Conservation (phyloP, 1,140 invertebrate genomes). For the Bombus superbus region DNA sequence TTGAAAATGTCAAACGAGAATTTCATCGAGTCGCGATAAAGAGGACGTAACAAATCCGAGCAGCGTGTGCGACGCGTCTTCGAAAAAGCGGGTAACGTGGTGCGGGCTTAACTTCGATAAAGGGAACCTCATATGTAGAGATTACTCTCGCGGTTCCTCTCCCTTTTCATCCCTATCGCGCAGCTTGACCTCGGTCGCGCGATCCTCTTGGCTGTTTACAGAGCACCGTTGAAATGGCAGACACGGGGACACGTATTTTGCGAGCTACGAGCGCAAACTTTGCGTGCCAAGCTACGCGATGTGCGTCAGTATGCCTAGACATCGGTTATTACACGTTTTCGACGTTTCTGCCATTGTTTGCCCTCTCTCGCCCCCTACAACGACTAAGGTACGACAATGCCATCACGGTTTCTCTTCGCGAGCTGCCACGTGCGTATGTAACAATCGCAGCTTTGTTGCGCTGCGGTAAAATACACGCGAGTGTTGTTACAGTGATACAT, state of each 20-base stretch:
- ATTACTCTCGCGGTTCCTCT: slow-evolving; percentile 38
- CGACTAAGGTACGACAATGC: no score
- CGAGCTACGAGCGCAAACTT: slow-evolving; percentile 10
- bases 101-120: slow-evolving; percentile 23
- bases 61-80: neutral
- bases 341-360: neutral
- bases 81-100: slow-evolving; percentile 11
- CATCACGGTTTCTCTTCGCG: neutral
- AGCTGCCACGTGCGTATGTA: neutral
- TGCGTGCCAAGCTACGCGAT: neutral
- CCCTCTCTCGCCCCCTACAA: neutral
- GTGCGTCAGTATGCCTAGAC: neutral
- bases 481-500: neutral
- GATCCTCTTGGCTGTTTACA: slow-evolving; percentile 30
- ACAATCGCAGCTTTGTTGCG: neutral
- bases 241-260: slow-evolving; percentile 11
- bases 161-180: slow-evolving; percentile 42
- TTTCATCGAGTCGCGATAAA: neutral
- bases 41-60: neutral
- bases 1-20: neutral
- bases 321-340: slow-evolving; percentile 28
- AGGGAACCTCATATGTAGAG: slow-evolving; percentile 57
- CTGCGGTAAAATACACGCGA: neutral
- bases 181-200: slow-evolving; percentile 35
- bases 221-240: slow-evolving; percentile 31